These are phyloP conservation scores for Tenthredo livida DNA, from an alignment of 2,888 invertebrate species.

Conservation along the genomic window DNA sequence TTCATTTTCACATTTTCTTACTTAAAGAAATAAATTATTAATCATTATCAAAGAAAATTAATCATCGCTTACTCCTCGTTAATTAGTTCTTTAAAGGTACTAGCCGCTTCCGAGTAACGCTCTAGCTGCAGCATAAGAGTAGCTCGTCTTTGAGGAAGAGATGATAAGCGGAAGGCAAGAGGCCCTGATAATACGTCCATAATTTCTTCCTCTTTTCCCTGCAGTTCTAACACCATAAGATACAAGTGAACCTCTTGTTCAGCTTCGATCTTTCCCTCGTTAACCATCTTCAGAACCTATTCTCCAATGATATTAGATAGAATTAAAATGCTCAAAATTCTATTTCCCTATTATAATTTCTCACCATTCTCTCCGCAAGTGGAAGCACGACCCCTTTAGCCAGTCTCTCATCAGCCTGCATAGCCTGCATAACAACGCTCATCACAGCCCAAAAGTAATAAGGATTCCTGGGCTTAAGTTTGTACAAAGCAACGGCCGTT, in stretches of 20 bases:
- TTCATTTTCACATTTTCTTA: background rate
- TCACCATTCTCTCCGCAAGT: slow-evolving; percentile 96
- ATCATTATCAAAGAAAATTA: background rate
- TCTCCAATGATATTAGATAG: slow-evolving; percentile 28
- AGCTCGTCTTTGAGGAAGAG: slow-evolving; percentile 84
- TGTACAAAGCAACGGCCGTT: slow-evolving; percentile 94
- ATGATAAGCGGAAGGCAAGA: slow-evolving; percentile 77
- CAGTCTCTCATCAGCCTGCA: slow-evolving; percentile 74
- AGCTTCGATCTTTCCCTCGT: slow-evolving; percentile 93
- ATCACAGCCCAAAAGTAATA: slow-evolving; percentile 99
- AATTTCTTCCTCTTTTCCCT: slow-evolving; percentile 90
- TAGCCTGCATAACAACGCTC: slow-evolving; percentile 96
- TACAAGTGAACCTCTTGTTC: slow-evolving; percentile 97
- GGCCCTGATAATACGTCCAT: slow-evolving; percentile 90
- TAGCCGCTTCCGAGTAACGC: slow-evolving; percentile 87
- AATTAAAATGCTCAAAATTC: background rate
- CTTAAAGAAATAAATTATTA: too few species aligned
- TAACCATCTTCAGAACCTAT: slow-evolving; percentile 85
- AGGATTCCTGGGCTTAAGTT: slow-evolving; percentile 94
- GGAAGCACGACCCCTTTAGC: slow-evolving; percentile 87
- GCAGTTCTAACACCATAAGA: slow-evolving; percentile 90
- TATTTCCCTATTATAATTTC: slow-evolving; percentile 66
- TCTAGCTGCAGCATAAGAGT: slow-evolving; percentile 87
- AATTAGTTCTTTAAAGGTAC: slow-evolving; percentile 87
- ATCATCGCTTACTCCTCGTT: slow-evolving; percentile 83